These are phyloP conservation scores for Bothrops jararaca DNA, from an alignment of 2,113 vertebrate species.

Conservation along the genomic window DNA sequence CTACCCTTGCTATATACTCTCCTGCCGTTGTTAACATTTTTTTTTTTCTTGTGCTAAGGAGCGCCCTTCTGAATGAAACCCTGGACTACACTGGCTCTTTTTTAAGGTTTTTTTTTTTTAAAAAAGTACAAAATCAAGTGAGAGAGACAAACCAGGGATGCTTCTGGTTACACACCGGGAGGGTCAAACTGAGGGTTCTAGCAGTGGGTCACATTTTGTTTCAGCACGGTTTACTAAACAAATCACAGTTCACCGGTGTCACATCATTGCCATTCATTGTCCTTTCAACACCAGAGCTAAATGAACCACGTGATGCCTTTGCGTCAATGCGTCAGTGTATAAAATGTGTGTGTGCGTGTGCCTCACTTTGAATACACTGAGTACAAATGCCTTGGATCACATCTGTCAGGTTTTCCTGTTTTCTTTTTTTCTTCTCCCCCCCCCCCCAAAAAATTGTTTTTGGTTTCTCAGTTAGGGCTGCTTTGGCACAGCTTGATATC, in stretches of 20 bases:
- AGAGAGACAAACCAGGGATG: background rate
- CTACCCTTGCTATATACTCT: background rate
- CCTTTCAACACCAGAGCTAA: background rate
- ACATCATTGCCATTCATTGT: background rate
- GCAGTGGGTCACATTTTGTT: background rate
- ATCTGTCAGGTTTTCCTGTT: background rate
- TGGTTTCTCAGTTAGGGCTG: background rate
- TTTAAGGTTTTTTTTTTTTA: background rate
- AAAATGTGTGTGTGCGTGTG: background rate
- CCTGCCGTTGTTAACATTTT: background rate
- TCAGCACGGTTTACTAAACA: background rate
- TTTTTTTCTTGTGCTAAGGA: background rate
- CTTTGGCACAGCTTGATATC: constrained; percentile 32
- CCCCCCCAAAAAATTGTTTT: background rate
- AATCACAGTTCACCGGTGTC: background rate
- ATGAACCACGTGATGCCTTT: background rate
- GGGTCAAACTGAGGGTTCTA: background rate
- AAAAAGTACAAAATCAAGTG: background rate
- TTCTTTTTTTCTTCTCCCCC: background rate
- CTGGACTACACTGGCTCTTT: background rate
- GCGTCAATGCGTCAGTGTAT: background rate
- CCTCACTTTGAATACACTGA: background rate
- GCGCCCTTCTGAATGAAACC: background rate
- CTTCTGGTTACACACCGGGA: background rate
- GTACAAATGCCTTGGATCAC: background rate